Conservation (phyloP, 2,888 invertebrate genomes). For the Cryptops parisi region DNA sequence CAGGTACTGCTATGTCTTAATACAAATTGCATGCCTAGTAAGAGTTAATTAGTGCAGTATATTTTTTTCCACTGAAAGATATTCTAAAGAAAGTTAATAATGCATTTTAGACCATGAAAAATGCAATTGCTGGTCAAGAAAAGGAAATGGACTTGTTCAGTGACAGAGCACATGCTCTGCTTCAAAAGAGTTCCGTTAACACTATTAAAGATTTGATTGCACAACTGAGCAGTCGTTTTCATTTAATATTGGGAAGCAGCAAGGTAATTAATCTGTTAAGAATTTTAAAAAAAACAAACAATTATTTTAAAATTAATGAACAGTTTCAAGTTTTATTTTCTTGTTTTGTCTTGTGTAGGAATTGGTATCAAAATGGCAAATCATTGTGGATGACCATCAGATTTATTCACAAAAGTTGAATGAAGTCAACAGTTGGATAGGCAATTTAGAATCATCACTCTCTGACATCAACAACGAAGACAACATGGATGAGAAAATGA, state of each 20-base stretch:
- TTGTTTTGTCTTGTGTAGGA: slow-evolving; percentile 39
- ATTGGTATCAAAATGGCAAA: slow-evolving; percentile 68
- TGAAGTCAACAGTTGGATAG: slow-evolving; percentile 61
- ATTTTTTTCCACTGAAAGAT: no score
- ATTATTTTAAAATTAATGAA: not conserved
- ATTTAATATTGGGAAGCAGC: slow-evolving; percentile 26
- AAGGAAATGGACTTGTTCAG: slow-evolving; percentile 73
- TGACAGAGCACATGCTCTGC: slow-evolving; percentile 71
- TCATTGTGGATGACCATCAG: slow-evolving; percentile 66
- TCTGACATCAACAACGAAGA: slow-evolving; percentile 31
- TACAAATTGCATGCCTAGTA: no score
- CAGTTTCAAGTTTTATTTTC: not conserved
- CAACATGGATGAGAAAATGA: slow-evolving; percentile 20
- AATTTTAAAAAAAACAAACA: not conserved
- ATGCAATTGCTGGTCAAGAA: slow-evolving; percentile 63
- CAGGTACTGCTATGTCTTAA: no score
- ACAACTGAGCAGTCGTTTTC: slow-evolving; percentile 63
- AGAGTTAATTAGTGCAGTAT: no score
- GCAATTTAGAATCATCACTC: slow-evolving; percentile 56
- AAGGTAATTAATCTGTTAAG: slow-evolving; percentile 22
- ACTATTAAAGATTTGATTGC: slow-evolving; percentile 71
- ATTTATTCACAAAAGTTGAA: slow-evolving; percentile 58
- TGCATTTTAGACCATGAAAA: slow-evolving; percentile 40
- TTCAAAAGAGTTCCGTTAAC: slow-evolving; percentile 69
- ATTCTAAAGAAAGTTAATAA: no score